Conservation (phyloP, 2,797 vertebrate species). For the Channallabes apus region DNA sequence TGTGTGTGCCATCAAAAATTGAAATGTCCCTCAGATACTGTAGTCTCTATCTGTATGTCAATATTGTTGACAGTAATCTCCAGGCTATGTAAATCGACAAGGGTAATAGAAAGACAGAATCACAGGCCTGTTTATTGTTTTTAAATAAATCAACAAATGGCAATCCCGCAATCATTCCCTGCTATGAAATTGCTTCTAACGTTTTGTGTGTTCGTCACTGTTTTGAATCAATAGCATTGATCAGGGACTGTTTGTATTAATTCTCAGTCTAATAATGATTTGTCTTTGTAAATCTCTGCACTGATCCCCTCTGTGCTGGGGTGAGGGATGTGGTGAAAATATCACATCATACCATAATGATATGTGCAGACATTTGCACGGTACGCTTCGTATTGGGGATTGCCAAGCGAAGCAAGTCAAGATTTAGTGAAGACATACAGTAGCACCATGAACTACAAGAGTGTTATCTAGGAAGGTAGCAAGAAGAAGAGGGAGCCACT, state of each 20-base stretch:
- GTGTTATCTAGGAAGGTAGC: no score
- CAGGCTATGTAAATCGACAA: slow-evolving; percentile 61
- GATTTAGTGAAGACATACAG: no score
- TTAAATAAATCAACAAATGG: slow-evolving; percentile 17
- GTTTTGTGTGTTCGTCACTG: slow-evolving; percentile 2
- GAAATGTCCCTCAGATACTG: slow-evolving; percentile 68
- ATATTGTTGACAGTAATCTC: slow-evolving; percentile 66
- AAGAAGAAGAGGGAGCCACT: no score
- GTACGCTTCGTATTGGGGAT: background rate
- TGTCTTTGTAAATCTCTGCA: background rate
- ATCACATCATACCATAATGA: background rate
- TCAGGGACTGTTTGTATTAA: background rate
- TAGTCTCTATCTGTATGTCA: slow-evolving; percentile 68
- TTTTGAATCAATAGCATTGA: slow-evolving; percentile 1
- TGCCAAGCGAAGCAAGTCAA: background rate
- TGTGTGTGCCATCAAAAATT: slow-evolving; percentile 71
- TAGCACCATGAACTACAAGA: no score
- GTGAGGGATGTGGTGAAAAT: background rate
- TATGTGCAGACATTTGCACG: background rate
- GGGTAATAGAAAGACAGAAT: slow-evolving; percentile 60
- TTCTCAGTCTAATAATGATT: slow-evolving; percentile 16
- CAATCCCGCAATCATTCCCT: background rate
- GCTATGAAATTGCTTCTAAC: slow-evolving; percentile 12
- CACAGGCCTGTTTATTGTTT: slow-evolving; percentile 19
- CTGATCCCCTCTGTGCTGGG: background rate